A percentile compares a stretch with the other conserved stretches of the same genome.
Conservation (phyloP, 2,888 invertebrate species). For the Empis livida region DNA sequence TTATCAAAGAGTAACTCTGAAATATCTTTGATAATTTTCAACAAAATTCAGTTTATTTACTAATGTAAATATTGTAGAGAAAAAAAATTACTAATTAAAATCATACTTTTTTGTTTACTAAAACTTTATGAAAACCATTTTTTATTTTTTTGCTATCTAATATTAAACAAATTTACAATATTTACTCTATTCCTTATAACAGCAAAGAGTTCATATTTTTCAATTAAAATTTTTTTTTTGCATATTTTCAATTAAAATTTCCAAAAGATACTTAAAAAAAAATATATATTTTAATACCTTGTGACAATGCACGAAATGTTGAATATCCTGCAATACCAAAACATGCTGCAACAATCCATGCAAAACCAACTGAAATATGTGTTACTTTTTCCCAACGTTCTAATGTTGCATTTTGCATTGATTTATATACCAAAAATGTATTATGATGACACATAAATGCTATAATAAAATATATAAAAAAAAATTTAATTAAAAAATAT, state of each 20-base stretch:
- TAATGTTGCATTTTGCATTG: constrained; percentile 60
- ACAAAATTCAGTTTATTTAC: not conserved
- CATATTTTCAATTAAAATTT: too few species aligned
- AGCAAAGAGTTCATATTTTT: too few species aligned
- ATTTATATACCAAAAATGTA: constrained; percentile 70
- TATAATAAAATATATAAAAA: constrained; percentile 24
- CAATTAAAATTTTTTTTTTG: too few species aligned
- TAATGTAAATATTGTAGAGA: too few species aligned
- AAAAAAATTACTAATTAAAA: too few species aligned
- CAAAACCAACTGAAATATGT: constrained; percentile 61
- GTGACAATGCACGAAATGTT: constrained; percentile 64
- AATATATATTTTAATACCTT: constrained; percentile 40
- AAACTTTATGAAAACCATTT: too few species aligned
- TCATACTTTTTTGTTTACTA: too few species aligned
- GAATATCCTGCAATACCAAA: constrained; percentile 69
- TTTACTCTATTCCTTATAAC: too few species aligned
- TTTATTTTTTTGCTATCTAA: too few species aligned
- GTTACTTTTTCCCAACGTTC: constrained; percentile 70
- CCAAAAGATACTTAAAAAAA: too few species aligned
- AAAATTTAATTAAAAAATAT: constrained; percentile 4
- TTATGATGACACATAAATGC: constrained; percentile 90
- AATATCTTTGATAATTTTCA: not conserved
- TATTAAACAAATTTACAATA: too few species aligned
- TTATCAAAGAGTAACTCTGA: too few species aligned
- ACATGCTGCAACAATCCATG: constrained; percentile 54